Conservation (phyloP, 1,140 invertebrate species). For the Bombus fervidus region DNA sequence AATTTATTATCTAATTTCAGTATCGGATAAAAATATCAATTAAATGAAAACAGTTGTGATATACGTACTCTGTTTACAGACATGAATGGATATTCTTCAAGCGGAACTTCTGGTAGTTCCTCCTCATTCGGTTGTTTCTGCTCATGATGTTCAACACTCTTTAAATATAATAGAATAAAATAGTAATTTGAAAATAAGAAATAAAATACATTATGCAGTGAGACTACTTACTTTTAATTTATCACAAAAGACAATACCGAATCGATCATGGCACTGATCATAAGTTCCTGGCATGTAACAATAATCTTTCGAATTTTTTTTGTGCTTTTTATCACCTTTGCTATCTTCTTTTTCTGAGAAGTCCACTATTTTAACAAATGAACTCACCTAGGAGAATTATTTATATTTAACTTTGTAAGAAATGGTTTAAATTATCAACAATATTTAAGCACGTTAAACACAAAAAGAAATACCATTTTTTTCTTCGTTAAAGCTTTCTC, state of each 20-base stretch:
- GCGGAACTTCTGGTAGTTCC: conserved; percentile 45
- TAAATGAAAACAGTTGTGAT: background rate
- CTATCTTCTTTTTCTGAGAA: conserved; percentile 42
- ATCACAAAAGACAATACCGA: conserved; percentile 77
- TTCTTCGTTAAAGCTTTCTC: conserved; percentile 73
- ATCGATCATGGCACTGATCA: conserved; percentile 73
- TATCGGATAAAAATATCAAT: background rate
- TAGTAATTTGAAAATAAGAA: background rate
- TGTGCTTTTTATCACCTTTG: conserved; percentile 52
- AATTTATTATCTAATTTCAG: conserved; percentile 28
- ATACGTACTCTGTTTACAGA: conserved; percentile 74
- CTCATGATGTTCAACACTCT: background rate
- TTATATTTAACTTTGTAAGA: background rate
- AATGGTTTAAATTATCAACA: background rate
- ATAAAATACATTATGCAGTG: background rate
- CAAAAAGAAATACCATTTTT: conserved; percentile 64
- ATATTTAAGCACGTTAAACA: background rate
- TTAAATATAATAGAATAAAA: conserved; percentile 21
- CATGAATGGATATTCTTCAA: conserved; percentile 78
- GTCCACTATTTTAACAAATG: conserved; percentile 63
- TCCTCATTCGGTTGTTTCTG: conserved; percentile 16
- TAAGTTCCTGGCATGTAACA: conserved; percentile 75
- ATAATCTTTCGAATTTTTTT: conserved; percentile 65
- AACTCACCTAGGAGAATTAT: conserved; percentile 55
- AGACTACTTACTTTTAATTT: conserved; percentile 68